Conservation (phyloP, 2,797 vertebrate species). For the Numenius phaeopus region DNA sequence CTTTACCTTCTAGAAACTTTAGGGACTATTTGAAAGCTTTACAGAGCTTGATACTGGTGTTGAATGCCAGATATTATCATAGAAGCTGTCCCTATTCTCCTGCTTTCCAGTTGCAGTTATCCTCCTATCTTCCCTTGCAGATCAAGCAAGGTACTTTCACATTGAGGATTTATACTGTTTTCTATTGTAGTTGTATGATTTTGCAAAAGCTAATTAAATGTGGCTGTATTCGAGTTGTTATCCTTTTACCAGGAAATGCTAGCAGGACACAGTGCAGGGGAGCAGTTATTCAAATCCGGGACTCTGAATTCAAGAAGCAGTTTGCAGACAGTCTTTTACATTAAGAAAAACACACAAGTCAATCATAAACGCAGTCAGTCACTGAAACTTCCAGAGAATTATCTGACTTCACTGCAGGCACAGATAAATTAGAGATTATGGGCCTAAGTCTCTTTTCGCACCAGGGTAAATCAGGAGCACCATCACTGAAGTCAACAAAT, state of each 20-base stretch:
- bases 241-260: neutral
- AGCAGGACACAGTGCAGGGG: neutral
- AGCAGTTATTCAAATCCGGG: neutral
- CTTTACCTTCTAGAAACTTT: neutral
- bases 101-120: neutral
- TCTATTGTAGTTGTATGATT: neutral
- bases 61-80: neutral
- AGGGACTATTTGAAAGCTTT: neutral
- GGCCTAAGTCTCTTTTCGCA: neutral
- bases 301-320: constrained; percentile 13
- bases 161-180: neutral
- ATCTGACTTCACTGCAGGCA: constrained; percentile 61
- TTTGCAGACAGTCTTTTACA: neutral
- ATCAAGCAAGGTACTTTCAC: neutral
- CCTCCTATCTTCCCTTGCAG: neutral
- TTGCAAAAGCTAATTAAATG: neutral
- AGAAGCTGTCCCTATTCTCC: neutral
- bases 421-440: constrained; percentile 66
- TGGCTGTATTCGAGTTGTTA: neutral
- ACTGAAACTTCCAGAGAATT: constrained; percentile 44
- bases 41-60: neutral
- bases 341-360: neutral
- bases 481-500: constrained; percentile 45
- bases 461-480: constrained; percentile 29
- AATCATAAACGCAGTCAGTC: constrained; percentile 23